Evolutionary conservation across 2,113 vertebrate species (phyloP).

Genomic region (Ploceus nigricollis): DNA sequence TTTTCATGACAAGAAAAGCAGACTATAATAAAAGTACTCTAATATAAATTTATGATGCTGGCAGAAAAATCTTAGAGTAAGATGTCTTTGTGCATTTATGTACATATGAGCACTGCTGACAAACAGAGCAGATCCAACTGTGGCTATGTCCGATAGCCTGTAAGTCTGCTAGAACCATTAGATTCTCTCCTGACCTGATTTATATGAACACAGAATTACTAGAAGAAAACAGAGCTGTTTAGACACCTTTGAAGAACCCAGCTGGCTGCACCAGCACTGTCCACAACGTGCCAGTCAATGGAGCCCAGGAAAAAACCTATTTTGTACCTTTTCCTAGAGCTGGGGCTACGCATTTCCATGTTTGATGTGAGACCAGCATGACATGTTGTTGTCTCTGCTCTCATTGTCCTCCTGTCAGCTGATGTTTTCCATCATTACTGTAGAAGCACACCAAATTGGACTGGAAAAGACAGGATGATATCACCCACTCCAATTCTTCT

Average conservation of each 20-base stretch:
- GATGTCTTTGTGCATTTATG: neutral
- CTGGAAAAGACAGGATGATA: neutral
- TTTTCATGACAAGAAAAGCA: constrained; percentile 19
- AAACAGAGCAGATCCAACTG: neutral
- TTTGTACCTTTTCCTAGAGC: neutral
- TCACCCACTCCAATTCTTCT: neutral
- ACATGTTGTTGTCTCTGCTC: neutral
- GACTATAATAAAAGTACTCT: neutral
- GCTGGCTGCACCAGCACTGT: neutral
- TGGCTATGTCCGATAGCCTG: neutral
- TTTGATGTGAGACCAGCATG: neutral
- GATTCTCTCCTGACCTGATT: neutral
- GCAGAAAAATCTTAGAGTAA: neutral
- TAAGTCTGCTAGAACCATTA: neutral
- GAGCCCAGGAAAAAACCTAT: neutral
- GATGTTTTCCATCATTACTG: neutral
- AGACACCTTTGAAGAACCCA: neutral
- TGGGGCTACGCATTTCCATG: neutral
- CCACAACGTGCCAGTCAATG: neutral
- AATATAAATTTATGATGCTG: neutral
- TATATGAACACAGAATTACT: neutral
- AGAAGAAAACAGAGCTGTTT: neutral
- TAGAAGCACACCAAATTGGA: neutral
- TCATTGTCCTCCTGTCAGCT: neutral
- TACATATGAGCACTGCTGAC: neutral